Evolutionary conservation across 2,113 vertebrate species (phyloP).

Genomic region (Kryptolebias marmoratus): DNA sequence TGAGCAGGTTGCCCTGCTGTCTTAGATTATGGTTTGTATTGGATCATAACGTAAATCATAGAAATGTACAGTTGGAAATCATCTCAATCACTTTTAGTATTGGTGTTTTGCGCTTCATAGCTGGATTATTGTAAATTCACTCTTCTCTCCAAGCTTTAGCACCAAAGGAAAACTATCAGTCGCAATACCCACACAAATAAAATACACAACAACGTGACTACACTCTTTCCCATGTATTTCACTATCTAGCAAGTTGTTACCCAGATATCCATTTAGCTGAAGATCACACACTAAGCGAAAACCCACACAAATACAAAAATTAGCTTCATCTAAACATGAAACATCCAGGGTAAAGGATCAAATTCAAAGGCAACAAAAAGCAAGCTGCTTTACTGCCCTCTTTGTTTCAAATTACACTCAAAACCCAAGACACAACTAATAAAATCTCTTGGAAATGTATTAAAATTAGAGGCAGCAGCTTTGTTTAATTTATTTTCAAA

Average conservation of each 20-base stretch:
- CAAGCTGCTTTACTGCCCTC: background rate
- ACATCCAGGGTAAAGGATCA: slow-evolving; percentile 2
- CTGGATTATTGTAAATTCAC: slow-evolving; percentile 13
- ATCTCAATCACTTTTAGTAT: slow-evolving; percentile 23
- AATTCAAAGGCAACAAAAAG: slow-evolving; percentile 6
- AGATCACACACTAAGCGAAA: slow-evolving; percentile 36
- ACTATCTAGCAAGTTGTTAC: slow-evolving; percentile 32
- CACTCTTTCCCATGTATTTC: slow-evolving; percentile 10
- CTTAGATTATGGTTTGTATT: slow-evolving; percentile 41
- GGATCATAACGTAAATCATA: slow-evolving; percentile 38
- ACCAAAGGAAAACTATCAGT: slow-evolving; percentile 17
- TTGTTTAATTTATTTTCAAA: slow-evolving; percentile 46
- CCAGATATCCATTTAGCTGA: slow-evolving; percentile 28
- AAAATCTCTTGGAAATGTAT: slow-evolving; percentile 19
- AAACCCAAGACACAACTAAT: slow-evolving; percentile 34
- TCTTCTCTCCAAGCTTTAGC: background rate
- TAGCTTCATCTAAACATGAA: slow-evolving; percentile 1
- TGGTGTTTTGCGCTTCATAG: slow-evolving; percentile 10
- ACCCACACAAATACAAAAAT: slow-evolving; percentile 21
- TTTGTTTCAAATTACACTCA: slow-evolving; percentile 29
- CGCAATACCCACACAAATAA: slow-evolving; percentile 26
- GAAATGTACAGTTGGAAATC: slow-evolving; percentile 31
- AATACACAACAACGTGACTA: slow-evolving; percentile 11
- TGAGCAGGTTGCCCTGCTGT: slow-evolving; percentile 51
- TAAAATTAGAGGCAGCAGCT: slow-evolving; percentile 18